Base-by-base conservation (phyloP, 1,140 invertebrate genomes). In the Drosophila gunungcola region DNA sequence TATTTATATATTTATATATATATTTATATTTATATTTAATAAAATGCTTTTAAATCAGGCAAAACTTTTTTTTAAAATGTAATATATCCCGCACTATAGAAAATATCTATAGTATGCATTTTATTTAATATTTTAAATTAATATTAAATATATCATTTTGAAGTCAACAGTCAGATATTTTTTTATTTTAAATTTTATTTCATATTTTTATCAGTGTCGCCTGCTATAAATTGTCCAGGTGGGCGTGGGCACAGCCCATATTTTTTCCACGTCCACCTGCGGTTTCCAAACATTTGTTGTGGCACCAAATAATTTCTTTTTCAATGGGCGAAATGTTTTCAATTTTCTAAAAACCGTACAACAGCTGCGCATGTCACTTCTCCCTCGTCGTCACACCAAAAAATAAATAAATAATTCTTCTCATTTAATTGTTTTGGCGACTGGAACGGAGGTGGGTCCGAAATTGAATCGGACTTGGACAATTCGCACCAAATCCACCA, bases 211-310 rank as follows among this genome's bases (percentile, higher is more conserved):
- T 21, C 16, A 21, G 16, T 21, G 16, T 21, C 16, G 16, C 16
- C 16, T 12, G 53, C 73, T 75, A 85, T 86, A 86, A 85, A 81
- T 86, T 85, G 74, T 81, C 34, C 63, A 74, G 73, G 63, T 83
- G 76, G 76, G 53, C 58, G 58, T 62, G 13, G 32, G 12, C 10
- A 10, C 42, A 13, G 1, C 25, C 16, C 13, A 9, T 25, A 12
- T 2, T 2, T 52, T 41, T 29, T 16, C 16, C 38, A 16, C 21
- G 13, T 38, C 29, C 51, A 60, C 25, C 57, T 53, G 42, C 43
- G 41, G 65, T 69, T 46, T 27, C 42, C 32, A 21, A 38, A 46
- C 42, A 57, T 38, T 64, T 25, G 42, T 21, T 41, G 41, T 11
- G 21, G 36, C 16, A 49, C 10, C 43, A 11, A 38, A 58, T 4